These are phyloP conservation scores for Myotis pilosus DNA, from an alignment of 2,797 vertebrate species.

Conservation along the genomic window DNA sequence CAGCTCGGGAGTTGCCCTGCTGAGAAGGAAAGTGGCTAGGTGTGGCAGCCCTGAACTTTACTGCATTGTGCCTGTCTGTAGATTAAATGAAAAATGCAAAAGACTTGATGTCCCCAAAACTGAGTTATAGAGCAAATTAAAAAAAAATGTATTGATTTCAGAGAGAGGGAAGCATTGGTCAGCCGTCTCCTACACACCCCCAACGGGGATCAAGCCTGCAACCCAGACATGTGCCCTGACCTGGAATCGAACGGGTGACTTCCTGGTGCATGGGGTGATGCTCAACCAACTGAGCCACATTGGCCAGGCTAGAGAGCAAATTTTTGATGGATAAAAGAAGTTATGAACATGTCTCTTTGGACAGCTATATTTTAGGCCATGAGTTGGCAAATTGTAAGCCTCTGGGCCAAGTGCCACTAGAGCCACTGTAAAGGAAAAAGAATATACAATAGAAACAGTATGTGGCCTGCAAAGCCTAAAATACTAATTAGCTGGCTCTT, in stretches of 20 bases:
- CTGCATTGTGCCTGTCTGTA: too few relatives aligned
- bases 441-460: accelerated
- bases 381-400: not conserved
- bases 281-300: not conserved
- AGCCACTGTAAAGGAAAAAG: not conserved
- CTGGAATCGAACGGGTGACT: not conserved
- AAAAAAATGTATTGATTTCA: not conserved
- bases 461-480: not conserved
- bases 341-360: not conserved
- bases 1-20: not conserved
- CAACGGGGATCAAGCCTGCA: not conserved
- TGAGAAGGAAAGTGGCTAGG: not conserved
- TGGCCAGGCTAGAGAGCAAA: not conserved
- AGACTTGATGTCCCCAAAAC: not conserved
- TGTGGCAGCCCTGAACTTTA: accelerated
- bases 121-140: not conserved
- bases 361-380: not conserved
- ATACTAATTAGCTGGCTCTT: not conserved
- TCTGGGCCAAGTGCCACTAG: not conserved
- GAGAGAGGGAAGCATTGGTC: not conserved
- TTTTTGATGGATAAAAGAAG: not conserved
- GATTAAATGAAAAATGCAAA: not conserved
- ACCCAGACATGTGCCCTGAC: not conserved
- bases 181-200: not conserved
- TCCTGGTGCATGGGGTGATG: not conserved